Evolutionary conservation across 37 sponge, comb jelly and placozoan genomes (phyloP).

Genomic region (Bolinopsis microptera): DNA sequence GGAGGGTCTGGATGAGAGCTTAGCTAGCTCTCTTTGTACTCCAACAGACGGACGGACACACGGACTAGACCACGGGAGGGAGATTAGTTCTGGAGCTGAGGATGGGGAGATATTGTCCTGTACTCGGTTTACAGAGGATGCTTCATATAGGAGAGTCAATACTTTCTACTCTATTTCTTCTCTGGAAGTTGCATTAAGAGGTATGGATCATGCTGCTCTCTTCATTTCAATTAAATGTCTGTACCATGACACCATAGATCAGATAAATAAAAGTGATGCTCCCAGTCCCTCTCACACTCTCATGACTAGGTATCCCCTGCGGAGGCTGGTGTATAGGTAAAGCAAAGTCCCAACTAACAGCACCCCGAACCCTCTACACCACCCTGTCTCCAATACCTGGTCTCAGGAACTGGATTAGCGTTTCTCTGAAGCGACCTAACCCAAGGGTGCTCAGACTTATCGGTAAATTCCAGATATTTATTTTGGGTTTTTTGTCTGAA

Average conservation of each 20-base stretch:
- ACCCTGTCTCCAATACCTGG: constrained; percentile 58
- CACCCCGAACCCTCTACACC: constrained; percentile 5
- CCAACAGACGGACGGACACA: not conserved
- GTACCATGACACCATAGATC: too few relatives aligned
- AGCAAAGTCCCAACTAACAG: constrained; percentile 10
- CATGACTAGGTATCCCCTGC: constrained; percentile 46
- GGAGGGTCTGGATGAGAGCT: constrained; percentile 21
- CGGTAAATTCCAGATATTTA: too few relatives aligned
- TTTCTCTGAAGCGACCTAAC: not conserved
- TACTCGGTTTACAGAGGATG: not conserved
- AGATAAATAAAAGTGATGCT: too few relatives aligned
- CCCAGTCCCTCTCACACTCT: too few relatives aligned
- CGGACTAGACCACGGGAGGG: not conserved
- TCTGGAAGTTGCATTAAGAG: constrained; percentile 27
- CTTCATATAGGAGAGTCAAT: not conserved
- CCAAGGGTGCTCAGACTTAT: not conserved
- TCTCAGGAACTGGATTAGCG: constrained; percentile 30
- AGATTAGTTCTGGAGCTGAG: not conserved
- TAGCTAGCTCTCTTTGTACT: not conserved
- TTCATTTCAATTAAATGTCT: too few relatives aligned
- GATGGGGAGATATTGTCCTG: constrained; percentile 16
- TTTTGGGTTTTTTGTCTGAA: too few relatives aligned
- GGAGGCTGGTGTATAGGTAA: constrained; percentile 65
- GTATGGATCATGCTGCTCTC: too few relatives aligned
- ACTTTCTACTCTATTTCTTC: constrained; percentile 63